phyloP scores from a whole-genome alignment of 2,797 vertebrate genomes.

The Crocidura indochinensis region DNA sequence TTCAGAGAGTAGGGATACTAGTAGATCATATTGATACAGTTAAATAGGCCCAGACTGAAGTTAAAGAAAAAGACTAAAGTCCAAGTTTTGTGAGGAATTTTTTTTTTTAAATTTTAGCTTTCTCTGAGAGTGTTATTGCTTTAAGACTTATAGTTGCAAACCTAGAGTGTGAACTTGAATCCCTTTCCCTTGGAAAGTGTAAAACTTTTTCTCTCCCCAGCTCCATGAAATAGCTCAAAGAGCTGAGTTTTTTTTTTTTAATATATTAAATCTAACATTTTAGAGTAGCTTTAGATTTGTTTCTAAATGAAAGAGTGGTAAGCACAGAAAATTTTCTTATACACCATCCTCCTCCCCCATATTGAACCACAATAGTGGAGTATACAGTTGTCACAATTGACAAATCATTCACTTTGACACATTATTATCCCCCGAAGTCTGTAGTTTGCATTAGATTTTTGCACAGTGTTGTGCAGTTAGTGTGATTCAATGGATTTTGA shows the following conservation, averaged over 20 bases:
- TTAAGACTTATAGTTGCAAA: slow-evolving; percentile 38
- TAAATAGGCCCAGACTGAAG: not conserved
- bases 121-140: not conserved
- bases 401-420: not conserved
- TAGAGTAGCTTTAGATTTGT: not conserved
- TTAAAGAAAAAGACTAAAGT: not conserved
- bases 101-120: slow-evolving; percentile 37
- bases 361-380: not conserved
- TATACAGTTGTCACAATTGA: not conserved
- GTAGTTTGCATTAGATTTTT: not conserved
- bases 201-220: not conserved
- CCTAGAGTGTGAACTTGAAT: not conserved
- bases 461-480: not conserved
- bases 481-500: not conserved
- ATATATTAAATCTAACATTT: not conserved
- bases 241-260: not conserved
- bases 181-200: not conserved
- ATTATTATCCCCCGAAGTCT: not conserved
- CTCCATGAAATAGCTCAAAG: not conserved
- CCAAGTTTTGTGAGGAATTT: slow-evolving; percentile 9
- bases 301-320: not conserved
- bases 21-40: slow-evolving; percentile 10
- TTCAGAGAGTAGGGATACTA: not conserved
- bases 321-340: not conserved
- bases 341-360: not conserved